Evolutionary conservation across 2,888 invertebrate species (phyloP).

Genomic region (Trachelus iudaicus): DNA sequence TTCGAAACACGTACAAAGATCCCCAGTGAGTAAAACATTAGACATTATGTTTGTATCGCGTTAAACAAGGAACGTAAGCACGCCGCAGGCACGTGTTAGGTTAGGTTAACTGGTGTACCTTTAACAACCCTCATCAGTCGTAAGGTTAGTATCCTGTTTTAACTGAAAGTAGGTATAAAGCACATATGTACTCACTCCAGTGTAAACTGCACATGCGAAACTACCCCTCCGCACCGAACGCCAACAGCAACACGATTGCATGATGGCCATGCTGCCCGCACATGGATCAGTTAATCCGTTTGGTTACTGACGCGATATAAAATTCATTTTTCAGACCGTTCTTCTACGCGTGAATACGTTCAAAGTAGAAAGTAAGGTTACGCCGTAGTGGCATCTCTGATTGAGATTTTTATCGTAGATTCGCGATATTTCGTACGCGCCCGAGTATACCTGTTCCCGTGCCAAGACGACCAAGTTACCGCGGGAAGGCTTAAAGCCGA

Average conservation of each 20-base stretch:
- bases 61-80: not conserved
- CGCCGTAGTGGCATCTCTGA: not conserved
- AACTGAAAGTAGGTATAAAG: not conserved
- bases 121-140: not conserved
- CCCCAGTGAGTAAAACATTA: not conserved
- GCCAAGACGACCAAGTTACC: not conserved
- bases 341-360: not conserved
- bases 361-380: not conserved
- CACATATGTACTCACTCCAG: slow-evolving; percentile 70
- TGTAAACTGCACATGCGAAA: slow-evolving; percentile 78
- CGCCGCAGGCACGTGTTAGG: not conserved
- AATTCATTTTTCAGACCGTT: not conserved
- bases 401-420: not conserved
- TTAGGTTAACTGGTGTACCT: not conserved
- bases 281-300: slow-evolving; percentile 21
- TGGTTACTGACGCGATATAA: not conserved
- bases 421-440: not conserved
- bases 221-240: slow-evolving; percentile 79
- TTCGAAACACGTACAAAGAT: not conserved
- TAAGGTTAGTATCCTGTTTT: not conserved
- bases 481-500: slow-evolving; percentile 34
- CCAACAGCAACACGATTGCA: slow-evolving; percentile 84
- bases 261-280: slow-evolving; percentile 72
- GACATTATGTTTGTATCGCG: not conserved
- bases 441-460: not conserved